Conservation (phyloP, 2,797 vertebrate genomes). For the Rousettus madagascariensis region DNA sequence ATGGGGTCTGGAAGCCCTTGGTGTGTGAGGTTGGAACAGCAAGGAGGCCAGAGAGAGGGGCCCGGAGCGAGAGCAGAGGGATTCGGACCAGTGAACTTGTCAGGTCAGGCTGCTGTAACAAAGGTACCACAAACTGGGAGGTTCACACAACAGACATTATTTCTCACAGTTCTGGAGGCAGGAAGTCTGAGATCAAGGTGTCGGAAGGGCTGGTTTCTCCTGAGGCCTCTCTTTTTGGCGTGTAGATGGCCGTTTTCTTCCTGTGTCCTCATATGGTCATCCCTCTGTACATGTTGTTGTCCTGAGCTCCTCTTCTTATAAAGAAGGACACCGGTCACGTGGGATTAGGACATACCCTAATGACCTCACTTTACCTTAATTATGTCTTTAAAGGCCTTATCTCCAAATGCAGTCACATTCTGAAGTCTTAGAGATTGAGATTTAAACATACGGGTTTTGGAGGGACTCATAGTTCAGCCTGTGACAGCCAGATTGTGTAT, state of each 20-base stretch:
- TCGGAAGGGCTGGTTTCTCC: background rate
- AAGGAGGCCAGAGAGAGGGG: background rate
- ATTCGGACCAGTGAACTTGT: background rate
- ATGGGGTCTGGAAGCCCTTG: background rate
- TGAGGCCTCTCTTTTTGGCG: background rate
- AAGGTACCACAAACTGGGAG: background rate
- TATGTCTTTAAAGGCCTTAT: background rate
- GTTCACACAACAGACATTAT: background rate
- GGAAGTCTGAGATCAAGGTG: background rate
- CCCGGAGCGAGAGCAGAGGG: background rate
- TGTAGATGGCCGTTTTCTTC: background rate
- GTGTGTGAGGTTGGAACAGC: background rate
- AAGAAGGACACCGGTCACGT: background rate
- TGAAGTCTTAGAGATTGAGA: background rate
- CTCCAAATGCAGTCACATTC: background rate
- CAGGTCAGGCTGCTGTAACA: background rate
- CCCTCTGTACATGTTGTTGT: background rate
- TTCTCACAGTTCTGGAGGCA: background rate
- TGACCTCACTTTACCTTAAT: background rate
- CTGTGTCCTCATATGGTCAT: background rate
- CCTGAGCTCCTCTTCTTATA: background rate
- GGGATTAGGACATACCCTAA: background rate
- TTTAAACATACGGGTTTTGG: background rate
- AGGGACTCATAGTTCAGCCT: background rate
- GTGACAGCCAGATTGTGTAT: background rate